Percentiles rank a stretch among this genome's conserved stretches.
Conservation (phyloP, 2,888 invertebrate genomes). For the Patella caerulea region DNA sequence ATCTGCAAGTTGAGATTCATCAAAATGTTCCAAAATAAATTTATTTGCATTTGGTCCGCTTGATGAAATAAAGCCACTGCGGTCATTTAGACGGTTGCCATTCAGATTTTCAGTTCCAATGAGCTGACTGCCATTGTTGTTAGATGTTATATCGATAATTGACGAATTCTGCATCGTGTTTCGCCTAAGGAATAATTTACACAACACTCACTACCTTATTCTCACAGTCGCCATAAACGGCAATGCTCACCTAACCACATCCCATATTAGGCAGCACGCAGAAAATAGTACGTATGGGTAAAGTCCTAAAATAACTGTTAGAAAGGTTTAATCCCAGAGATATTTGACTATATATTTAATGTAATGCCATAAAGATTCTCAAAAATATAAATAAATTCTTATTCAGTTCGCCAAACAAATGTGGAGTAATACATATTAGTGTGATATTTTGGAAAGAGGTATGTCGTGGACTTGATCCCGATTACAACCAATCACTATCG, state of each 20-base stretch:
- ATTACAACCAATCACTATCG: background rate
- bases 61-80: constrained; percentile 37
- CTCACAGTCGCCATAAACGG: constrained; percentile 46
- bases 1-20: constrained; percentile 53
- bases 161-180: constrained; percentile 32
- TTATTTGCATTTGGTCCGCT: constrained; percentile 39
- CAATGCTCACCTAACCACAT: constrained; percentile 22
- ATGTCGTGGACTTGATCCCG: constrained; percentile 8
- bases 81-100: constrained; percentile 46
- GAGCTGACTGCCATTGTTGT: constrained; percentile 30
- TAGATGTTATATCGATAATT: constrained; percentile 28
- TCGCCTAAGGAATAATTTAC: constrained; percentile 47
- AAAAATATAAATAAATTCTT: background rate
- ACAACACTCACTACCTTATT: constrained; percentile 41
- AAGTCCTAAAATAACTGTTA: no score
- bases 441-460: background rate
- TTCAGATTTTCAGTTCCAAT: constrained; percentile 45
- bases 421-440: constrained; percentile 20
- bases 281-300: constrained; percentile 32
- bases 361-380: no score
- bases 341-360: no score
- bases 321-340: no score
- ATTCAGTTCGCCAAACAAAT: background rate
- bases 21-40: constrained; percentile 59
- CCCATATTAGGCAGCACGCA: constrained; percentile 12